These are phyloP conservation scores for Saccopteryx leptura DNA, from an alignment of 2,113 vertebrate genomes.

Conservation along the genomic window DNA sequence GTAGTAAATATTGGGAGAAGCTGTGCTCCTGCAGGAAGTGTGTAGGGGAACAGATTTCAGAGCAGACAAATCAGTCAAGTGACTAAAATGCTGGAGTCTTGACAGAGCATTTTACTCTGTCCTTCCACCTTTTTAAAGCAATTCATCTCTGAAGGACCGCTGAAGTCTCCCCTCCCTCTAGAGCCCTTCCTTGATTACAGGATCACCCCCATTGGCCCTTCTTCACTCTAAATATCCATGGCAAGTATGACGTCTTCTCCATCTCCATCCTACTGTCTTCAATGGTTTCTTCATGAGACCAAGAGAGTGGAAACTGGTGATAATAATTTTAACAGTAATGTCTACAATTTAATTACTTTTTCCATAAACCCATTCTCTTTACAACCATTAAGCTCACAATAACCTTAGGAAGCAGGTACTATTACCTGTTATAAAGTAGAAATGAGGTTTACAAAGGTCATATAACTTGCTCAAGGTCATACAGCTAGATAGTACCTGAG, in stretches of 20 bases:
- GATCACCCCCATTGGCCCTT: not conserved
- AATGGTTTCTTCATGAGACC: not conserved
- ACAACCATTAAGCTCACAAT: not conserved
- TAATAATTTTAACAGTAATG: not conserved
- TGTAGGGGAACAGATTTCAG: constrained; percentile 70
- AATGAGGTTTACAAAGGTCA: not conserved
- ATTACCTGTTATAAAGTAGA: not conserved
- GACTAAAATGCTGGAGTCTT: constrained; percentile 51
- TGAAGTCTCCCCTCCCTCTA: not conserved
- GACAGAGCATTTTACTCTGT: constrained; percentile 50
- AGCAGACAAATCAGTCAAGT: constrained; percentile 76
- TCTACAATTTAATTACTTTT: not conserved
- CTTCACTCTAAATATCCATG: not conserved
- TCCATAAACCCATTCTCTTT: not conserved
- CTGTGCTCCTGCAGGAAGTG: constrained; percentile 71
- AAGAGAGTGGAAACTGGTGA: not conserved
- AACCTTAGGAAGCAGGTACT: not conserved
- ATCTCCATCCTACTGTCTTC: not conserved
- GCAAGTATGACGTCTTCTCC: not conserved
- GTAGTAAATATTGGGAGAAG: constrained; percentile 63
- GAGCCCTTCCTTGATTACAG: not conserved
- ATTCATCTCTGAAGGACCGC: not conserved
- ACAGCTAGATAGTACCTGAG: not conserved
- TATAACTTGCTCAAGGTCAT: not conserved
- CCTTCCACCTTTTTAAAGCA: not conserved